phyloP scores from a whole-genome alignment of 2,888 invertebrate species.

The Hemithea aestivaria region DNA sequence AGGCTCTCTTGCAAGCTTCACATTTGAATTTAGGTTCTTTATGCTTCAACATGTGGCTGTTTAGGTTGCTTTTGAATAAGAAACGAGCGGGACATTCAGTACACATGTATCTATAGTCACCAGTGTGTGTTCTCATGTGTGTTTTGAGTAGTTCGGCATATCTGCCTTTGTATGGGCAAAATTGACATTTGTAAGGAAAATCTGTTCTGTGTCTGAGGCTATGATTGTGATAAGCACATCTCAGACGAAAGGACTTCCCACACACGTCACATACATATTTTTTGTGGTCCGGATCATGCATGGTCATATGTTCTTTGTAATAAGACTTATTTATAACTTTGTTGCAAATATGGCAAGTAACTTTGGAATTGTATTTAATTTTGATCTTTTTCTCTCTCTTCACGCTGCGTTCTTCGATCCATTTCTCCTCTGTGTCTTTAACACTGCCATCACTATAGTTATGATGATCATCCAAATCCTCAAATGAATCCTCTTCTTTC shows the following conservation, averaged over 20 bases:
- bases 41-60: conserved; percentile 51
- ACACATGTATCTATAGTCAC: conserved; percentile 54
- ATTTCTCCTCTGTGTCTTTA: conserved; percentile 25
- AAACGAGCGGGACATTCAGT: conserved; percentile 56
- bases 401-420: conserved; percentile 12
- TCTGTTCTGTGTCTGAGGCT: conserved; percentile 48
- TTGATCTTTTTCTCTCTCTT: conserved; percentile 30
- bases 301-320: conserved; percentile 50
- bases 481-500: conserved; percentile 30
- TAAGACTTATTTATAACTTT: conserved; percentile 50
- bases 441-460: conserved; percentile 29
- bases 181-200: conserved; percentile 51
- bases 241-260: conserved; percentile 50
- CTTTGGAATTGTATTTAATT: conserved; percentile 34
- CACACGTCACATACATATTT: conserved; percentile 57
- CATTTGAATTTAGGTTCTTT: conserved; percentile 51
- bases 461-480: conserved; percentile 24
- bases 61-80: conserved; percentile 54
- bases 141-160: conserved; percentile 48
- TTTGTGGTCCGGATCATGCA: conserved; percentile 52
- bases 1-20: conserved; percentile 50
- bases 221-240: conserved; percentile 53
- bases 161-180: conserved; percentile 49
- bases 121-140: conserved; percentile 51
- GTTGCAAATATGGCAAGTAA: conserved; percentile 37